Evolutionary conservation across 2,888 invertebrate genomes (phyloP).

Genomic region (Drosophila falleni): DNA sequence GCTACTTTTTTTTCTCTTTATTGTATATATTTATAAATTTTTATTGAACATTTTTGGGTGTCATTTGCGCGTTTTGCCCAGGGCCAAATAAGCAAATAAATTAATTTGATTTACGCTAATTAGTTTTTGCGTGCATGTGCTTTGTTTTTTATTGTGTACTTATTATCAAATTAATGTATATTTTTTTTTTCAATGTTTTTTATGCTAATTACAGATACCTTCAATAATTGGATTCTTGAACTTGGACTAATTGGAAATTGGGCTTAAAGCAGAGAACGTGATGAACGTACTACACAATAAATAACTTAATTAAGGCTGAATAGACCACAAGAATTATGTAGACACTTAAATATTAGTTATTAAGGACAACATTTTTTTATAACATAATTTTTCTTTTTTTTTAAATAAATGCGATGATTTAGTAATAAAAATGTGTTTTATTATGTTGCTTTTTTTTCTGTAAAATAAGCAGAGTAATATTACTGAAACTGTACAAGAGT

Average conservation of each 20-base stretch:
- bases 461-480: too few relatives aligned
- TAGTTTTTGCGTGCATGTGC: constrained; percentile 34
- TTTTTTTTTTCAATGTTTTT: constrained; percentile 25
- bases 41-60: constrained; percentile 30
- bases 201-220: constrained; percentile 77
- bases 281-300: constrained; percentile 20
- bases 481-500: neutral
- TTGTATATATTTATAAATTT: constrained; percentile 7
- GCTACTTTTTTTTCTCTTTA: neutral
- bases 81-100: constrained; percentile 45
- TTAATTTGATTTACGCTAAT: constrained; percentile 69
- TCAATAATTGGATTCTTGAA: constrained; percentile 82
- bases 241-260: constrained; percentile 75
- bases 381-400: constrained; percentile 4
- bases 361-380: constrained; percentile 1
- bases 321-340: constrained; percentile 32
- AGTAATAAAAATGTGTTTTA: constrained; percentile 4
- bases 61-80: constrained; percentile 19
- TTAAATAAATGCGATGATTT: constrained; percentile 43
- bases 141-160: constrained; percentile 26
- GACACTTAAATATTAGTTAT: constrained; percentile 8
- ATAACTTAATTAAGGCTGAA: constrained; percentile 54
- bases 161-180: constrained; percentile 18
- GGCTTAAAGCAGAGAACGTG: constrained; percentile 32
- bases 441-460: neutral